Base-by-base conservation (phyloP, 2,888 invertebrate species). In the Apamea anceps region DNA sequence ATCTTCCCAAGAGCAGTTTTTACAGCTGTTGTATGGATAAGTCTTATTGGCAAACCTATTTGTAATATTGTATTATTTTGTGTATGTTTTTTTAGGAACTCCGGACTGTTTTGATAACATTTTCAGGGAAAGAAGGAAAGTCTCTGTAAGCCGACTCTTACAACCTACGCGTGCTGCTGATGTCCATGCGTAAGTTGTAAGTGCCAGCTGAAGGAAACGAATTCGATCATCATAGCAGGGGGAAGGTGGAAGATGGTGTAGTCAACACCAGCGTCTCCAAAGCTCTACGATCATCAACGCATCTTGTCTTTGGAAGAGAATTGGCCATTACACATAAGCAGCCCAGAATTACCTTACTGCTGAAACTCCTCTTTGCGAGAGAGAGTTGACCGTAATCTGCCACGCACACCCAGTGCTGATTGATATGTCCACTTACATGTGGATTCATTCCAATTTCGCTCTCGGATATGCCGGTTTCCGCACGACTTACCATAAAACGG, bases 171-270 rank as follows among this genome's bases (percentile, higher is more conserved):
- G 54, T 74, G 71, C 28, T 84, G 21, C 18, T 62, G 0, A 21
- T 65, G 18, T 48, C 8, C 71, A 62, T 79, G 85, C 85, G 75
- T 83, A 85, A 85, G 85, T 75, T 85, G 81, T 75, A 72, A 80
- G 81, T 83, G 81, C 63, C 67, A 85, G 75, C 57, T 85, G 51
- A 65, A 75, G 60, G 72, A 70, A 70, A 68, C 54, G 28, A 68
- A 77, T 68, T 68, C 6, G 15, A 42, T 62, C 62, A 63, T 63
- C 37, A 67, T 67, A 25, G 25, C 54, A 28, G 2, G 12, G 10
- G 25, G 25, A 12, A 57, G 2, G 25, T 12, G 2, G 6, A 37
- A 32, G 10, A 65, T 7, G 32, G 12, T 0, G 8, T 13, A 48
- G 10, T n/a, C 6, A 57, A 21, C 15, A 57, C 18, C 42, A 45